These are phyloP conservation scores for Botrylloides violaceus DNA, from an alignment of 23 tunicate species.

Conservation along the genomic window DNA sequence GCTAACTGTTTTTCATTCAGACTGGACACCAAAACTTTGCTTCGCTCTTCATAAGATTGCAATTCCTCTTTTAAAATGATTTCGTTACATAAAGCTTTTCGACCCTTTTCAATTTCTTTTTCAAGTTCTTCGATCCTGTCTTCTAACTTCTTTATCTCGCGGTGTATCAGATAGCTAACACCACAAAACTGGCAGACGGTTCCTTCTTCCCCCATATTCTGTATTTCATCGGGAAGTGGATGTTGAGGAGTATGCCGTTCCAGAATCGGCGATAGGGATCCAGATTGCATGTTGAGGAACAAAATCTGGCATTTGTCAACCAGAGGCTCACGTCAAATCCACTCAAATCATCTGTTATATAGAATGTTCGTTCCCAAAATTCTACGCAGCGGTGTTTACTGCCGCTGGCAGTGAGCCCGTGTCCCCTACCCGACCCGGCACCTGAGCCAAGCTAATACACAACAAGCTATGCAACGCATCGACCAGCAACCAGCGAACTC, in stretches of 20 bases:
- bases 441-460: no score
- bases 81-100: constrained; percentile 36
- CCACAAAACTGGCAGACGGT: constrained; percentile 96
- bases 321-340: no score
- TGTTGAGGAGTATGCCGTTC: constrained; percentile 92
- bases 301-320: no score
- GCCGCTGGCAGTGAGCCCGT: no score
- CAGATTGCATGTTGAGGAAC: neutral
- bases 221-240: constrained; percentile 80
- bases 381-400: no score
- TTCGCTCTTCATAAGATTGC: constrained; percentile 39
- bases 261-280: constrained; percentile 78
- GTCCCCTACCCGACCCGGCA: no score
- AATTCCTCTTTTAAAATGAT: constrained; percentile 43
- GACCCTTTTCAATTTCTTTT: constrained; percentile 30
- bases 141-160: constrained; percentile 84
- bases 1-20: constrained; percentile 39
- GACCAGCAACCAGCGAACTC: no score
- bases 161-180: constrained; percentile 89
- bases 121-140: constrained; percentile 54
- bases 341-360: no score
- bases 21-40: constrained; percentile 7
- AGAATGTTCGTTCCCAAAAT: no score
- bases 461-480: no score
- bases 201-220: constrained; percentile 62